phyloP scores from a whole-genome alignment of 2,888 invertebrate genomes.

The Rhamphomyia laevipes region DNA sequence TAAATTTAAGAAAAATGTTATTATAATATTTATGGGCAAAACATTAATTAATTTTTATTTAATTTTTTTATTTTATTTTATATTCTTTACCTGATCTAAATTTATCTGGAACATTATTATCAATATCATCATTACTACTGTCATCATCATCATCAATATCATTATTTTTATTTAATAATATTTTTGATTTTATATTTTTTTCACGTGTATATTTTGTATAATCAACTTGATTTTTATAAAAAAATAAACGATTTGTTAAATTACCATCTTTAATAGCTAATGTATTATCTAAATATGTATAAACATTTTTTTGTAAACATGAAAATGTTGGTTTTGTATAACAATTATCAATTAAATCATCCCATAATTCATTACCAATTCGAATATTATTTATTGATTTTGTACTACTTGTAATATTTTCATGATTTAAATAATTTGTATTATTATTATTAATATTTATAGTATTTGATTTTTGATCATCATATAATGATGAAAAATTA shows the following conservation, averaged over 20 bases:
- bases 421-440: not conserved
- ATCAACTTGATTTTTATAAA: slow-evolving; percentile 52
- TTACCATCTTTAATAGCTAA: slow-evolving; percentile 54
- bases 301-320: slow-evolving; percentile 68
- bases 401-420: not conserved
- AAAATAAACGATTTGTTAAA: slow-evolving; percentile 50
- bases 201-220: slow-evolving; percentile 44
- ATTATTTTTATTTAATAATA: not conserved
- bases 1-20: no score
- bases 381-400: slow-evolving; percentile 16
- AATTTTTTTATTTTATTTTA: no score
- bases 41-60: no score
- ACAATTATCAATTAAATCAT: slow-evolving; percentile 60
- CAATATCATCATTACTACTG: slow-evolving; percentile 11
- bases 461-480: not conserved
- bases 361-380: slow-evolving; percentile 60
- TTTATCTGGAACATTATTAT: slow-evolving; percentile 23
- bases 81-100: slow-evolving; percentile 23
- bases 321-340: slow-evolving; percentile 50
- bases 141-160: slow-evolving; percentile 20
- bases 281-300: slow-evolving; percentile 56
- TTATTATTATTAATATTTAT: not conserved
- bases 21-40: no score
- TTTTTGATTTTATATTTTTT: slow-evolving; percentile 7
- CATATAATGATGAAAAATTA: no score